Conservation (phyloP, 2,113 vertebrate species). For the Trematocara variabile region DNA sequence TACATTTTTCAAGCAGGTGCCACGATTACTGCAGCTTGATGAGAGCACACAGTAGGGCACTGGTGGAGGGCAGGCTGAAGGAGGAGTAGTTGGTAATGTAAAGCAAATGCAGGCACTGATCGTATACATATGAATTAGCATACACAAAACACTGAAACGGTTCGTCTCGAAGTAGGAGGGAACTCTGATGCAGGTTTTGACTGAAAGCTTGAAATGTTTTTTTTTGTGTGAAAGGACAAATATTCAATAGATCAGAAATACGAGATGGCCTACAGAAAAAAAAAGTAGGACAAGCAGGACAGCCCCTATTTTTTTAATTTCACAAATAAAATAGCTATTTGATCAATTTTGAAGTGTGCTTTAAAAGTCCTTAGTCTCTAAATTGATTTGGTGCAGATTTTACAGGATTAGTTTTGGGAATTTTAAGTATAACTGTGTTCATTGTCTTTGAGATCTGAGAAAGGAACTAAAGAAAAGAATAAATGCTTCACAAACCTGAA, state of each 20-base stretch:
- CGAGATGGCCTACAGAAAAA: background rate
- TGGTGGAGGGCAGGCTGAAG: background rate
- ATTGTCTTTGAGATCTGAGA: background rate
- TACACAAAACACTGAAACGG: background rate
- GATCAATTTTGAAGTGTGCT: background rate
- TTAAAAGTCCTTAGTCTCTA: background rate
- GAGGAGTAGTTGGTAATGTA: background rate
- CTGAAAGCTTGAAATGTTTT: fast-evolving
- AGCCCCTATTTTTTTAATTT: background rate
- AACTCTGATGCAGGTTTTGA: background rate
- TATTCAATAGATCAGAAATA: background rate
- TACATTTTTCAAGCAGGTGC: background rate
- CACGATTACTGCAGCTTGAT: background rate
- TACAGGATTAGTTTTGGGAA: background rate
- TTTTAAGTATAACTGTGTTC: background rate
- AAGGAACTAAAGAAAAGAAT: background rate
- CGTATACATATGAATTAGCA: background rate
- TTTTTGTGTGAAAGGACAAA: background rate
- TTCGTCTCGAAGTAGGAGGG: background rate
- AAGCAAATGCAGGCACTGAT: background rate
- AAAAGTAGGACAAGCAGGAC: background rate
- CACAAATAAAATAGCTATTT: background rate
- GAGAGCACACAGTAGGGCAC: background rate
- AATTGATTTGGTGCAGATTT: background rate
- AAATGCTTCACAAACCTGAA: background rate